Percentiles rank a stretch among this genome's conserved stretches.
Evolutionary conservation across 2,113 vertebrate species (phyloP).

Genomic region (Columba janthina): DNA sequence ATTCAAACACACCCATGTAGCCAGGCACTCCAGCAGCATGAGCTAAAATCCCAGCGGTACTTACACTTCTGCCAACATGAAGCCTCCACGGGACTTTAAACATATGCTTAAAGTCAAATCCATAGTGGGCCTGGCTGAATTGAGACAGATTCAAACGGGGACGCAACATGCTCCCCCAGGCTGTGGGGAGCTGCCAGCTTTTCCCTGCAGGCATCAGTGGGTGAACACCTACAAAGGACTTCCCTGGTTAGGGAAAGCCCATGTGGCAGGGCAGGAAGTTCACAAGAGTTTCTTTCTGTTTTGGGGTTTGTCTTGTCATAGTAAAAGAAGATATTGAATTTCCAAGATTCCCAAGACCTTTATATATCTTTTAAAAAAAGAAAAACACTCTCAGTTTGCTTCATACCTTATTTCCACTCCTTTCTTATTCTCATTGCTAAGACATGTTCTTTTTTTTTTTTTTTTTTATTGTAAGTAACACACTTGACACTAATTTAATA

Average conservation of each 20-base stretch:
- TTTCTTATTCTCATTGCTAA: background rate
- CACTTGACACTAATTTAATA: accelerated
- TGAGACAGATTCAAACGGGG: accelerated
- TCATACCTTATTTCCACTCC: background rate
- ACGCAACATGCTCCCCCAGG: accelerated
- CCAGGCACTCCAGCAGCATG: background rate
- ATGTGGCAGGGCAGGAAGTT: background rate
- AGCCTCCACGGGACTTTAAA: background rate
- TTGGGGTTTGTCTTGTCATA: background rate
- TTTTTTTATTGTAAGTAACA: background rate
- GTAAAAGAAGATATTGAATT: background rate
- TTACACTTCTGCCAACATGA: accelerated
- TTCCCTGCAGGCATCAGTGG: background rate
- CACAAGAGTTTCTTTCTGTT: background rate
- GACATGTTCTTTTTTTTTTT: too few relatives aligned
- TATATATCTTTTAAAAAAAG: background rate
- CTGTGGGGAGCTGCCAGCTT: background rate
- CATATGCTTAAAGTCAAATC: background rate
- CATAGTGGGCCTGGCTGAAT: background rate
- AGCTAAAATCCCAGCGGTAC: background rate
- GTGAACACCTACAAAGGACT: background rate
- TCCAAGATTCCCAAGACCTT: background rate
- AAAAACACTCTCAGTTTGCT: background rate
- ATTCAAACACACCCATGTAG: background rate
- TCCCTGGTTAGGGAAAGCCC: too few relatives aligned